Percentiles rank a stretch among this genome's conserved stretches.
These are phyloP conservation scores for Agrochola litura DNA, from an alignment of 2,888 invertebrate species.

Conservation along the genomic window DNA sequence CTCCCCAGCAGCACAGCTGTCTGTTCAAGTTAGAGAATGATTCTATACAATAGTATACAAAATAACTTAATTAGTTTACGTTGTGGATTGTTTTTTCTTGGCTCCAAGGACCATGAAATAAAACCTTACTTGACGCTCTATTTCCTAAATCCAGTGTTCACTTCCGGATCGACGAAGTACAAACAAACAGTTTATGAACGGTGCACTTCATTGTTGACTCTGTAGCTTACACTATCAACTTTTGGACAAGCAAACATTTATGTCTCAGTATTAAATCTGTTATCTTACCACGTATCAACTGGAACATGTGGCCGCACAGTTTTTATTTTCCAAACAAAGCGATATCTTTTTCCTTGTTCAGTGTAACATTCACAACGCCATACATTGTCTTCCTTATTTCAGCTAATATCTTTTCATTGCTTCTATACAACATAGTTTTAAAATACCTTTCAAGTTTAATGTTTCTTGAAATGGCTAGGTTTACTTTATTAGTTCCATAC, in stretches of 20 bases:
- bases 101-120: background rate
- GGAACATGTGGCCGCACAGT: constrained; percentile 16
- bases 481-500: constrained; percentile 35
- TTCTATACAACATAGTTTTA: constrained; percentile 3
- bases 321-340: constrained; percentile 36
- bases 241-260: constrained; percentile 23
- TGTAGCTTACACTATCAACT: background rate
- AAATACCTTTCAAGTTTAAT: constrained; percentile 2
- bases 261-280: constrained; percentile 13
- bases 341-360: constrained; percentile 27
- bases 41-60: too few species aligned
- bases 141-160: background rate
- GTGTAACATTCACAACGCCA: constrained; percentile 7
- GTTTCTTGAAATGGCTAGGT: constrained; percentile 41
- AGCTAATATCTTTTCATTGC: constrained; percentile 25
- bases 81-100: background rate
- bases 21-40: too few species aligned
- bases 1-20: too few species aligned
- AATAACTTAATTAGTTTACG: too few species aligned
- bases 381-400: constrained; percentile 24
- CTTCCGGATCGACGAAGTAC: constrained; percentile 15
- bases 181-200: constrained; percentile 12
- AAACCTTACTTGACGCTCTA: background rate
- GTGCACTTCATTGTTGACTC: constrained; percentile 2
- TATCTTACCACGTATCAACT: constrained; percentile 27